phyloP scores from a whole-genome alignment of 1,140 invertebrate genomes.

The Trichonephila clavipes region DNA sequence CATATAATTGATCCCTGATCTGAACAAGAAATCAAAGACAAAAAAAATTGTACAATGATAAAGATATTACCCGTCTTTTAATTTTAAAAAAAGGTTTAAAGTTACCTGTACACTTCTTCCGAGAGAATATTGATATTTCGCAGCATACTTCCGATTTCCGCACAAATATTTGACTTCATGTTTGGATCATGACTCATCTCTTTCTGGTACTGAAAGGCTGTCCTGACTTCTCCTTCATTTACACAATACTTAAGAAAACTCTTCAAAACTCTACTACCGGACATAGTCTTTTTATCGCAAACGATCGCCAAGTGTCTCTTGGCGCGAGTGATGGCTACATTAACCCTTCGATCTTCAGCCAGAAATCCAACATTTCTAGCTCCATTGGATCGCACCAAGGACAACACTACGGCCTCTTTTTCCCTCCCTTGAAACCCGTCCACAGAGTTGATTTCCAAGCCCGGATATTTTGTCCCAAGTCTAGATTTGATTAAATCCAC shows the following conservation, averaged over 20 bases:
- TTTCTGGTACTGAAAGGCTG: constrained; percentile 82
- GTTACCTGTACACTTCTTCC: background rate
- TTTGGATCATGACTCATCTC: constrained; percentile 76
- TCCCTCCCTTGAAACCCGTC: constrained; percentile 86
- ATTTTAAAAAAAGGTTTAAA: background rate
- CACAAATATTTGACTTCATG: background rate
- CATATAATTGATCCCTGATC: no score
- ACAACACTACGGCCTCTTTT: constrained; percentile 85
- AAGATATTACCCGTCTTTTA: constrained; percentile 16
- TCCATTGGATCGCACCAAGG: constrained; percentile 83
- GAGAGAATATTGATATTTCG: background rate
- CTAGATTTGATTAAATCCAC: constrained; percentile 79
- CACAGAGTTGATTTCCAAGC: constrained; percentile 83
- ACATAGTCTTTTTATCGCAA: constrained; percentile 84
- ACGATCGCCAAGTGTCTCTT: constrained; percentile 84
- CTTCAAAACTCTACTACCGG: constrained; percentile 82
- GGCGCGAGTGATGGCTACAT: constrained; percentile 85
- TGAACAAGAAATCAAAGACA: no score
- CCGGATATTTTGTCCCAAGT: constrained; percentile 79
- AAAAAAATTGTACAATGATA: no score
- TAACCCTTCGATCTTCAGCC: constrained; percentile 84
- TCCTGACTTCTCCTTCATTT: constrained; percentile 82
- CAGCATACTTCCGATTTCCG: constrained; percentile 9
- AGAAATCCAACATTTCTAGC: constrained; percentile 84
- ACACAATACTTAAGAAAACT: constrained; percentile 83